Evolutionary conservation across 1,140 invertebrate genomes (phyloP).

Genomic region (Leptinotarsa lineolata): DNA sequence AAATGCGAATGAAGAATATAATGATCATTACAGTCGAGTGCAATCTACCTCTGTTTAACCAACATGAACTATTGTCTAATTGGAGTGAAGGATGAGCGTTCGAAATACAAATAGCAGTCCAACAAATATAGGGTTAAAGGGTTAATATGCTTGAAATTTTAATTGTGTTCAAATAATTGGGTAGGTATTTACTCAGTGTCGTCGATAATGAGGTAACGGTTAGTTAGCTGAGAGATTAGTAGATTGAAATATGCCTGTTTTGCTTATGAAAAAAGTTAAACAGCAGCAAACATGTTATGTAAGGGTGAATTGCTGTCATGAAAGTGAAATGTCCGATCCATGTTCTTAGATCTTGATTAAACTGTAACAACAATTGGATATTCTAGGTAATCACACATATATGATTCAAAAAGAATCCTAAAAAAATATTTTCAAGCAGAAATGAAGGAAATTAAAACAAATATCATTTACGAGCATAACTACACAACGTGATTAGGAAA

Average conservation of each 20-base stretch:
- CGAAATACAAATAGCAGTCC: slow-evolving; percentile 37
- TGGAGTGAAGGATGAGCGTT: slow-evolving; percentile 4
- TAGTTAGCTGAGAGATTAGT: background rate
- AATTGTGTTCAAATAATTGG: slow-evolving; percentile 52
- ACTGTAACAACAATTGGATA: no score
- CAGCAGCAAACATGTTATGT: no score
- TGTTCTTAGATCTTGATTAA: no score
- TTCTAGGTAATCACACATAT: no score
- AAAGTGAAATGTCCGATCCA: no score
- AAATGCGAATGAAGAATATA: background rate
- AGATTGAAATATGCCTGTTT: background rate
- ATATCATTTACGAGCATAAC: no score
- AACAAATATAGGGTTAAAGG: slow-evolving; percentile 45
- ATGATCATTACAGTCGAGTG: background rate
- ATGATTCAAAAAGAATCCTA: no score
- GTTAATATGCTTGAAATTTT: slow-evolving; percentile 54
- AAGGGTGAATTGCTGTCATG: no score
- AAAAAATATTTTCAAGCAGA: no score
- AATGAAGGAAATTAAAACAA: no score
- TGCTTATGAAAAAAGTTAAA: no score
- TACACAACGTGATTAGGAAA: no score
- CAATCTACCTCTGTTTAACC: slow-evolving; percentile 14
- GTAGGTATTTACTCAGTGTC: slow-evolving; percentile 24
- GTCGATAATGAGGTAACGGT: slow-evolving; percentile 27
- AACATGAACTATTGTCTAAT: slow-evolving; percentile 21